phyloP scores from a whole-genome alignment of 2,888 invertebrate genomes.

The Geophilus truncorum region DNA sequence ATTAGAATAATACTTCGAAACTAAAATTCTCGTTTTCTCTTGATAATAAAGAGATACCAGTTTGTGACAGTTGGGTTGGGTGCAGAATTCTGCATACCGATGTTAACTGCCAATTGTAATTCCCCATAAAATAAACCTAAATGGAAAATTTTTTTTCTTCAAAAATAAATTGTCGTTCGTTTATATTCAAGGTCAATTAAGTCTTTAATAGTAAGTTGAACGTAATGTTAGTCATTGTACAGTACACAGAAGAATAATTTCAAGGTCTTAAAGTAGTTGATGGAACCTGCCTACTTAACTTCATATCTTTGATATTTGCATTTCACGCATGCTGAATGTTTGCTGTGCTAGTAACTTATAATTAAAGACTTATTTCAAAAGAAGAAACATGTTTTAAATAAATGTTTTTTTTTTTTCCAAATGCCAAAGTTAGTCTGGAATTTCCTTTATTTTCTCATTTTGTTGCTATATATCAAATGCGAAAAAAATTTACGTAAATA shows the following conservation, averaged over 20 bases:
- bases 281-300: not conserved
- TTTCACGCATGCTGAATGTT: not conserved
- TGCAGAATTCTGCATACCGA: conserved; percentile 6
- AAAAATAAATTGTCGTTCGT: not conserved
- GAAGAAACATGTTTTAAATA: not conserved
- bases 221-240: not conserved
- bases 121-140: too few species aligned
- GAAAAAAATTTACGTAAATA: not conserved
- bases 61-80: conserved; percentile 25
- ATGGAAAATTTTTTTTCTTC: not conserved
- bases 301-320: not conserved
- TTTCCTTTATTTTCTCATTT: not conserved
- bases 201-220: not conserved
- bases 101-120: not conserved
- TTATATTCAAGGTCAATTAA: not conserved
- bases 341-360: not conserved
- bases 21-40: not conserved
- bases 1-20: not conserved
- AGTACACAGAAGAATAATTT: not conserved
- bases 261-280: not conserved
- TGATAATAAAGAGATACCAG: not conserved
- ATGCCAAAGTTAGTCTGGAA: too few species aligned
- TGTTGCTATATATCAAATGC: not conserved
- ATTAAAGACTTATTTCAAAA: not conserved
- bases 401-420: too few species aligned